phyloP scores from a whole-genome alignment of 2,113 vertebrate genomes.

The Phoenicopterus ruber region DNA sequence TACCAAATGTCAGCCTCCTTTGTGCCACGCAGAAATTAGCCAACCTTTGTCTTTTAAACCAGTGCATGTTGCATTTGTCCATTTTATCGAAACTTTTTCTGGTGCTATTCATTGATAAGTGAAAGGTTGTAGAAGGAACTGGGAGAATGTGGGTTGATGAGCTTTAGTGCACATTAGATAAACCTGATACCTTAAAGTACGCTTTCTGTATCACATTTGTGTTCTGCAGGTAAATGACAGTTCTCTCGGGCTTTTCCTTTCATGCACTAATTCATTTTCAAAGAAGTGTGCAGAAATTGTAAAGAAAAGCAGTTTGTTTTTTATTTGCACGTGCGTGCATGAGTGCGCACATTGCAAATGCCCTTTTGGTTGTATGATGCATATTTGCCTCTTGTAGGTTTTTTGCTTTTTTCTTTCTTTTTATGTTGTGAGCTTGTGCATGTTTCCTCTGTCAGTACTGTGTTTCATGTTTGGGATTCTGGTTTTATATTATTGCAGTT shows the following conservation, averaged over 20 bases:
- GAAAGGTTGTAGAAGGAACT: not conserved
- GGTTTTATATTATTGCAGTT: not conserved
- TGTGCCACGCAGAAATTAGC: not conserved
- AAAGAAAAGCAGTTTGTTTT: not conserved
- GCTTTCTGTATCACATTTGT: not conserved
- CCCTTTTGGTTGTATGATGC: not conserved
- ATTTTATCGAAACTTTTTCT: not conserved
- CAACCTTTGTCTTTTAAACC: not conserved
- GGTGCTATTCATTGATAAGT: not conserved
- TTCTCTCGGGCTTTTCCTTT: not conserved
- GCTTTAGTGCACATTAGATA: not conserved
- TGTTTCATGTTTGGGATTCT: not conserved
- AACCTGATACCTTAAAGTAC: too few species aligned
- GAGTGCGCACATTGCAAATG: not conserved
- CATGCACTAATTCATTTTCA: not conserved
- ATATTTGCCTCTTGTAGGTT: not conserved
- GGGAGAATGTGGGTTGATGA: not conserved
- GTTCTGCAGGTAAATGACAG: not conserved
- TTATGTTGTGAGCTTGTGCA: not conserved
- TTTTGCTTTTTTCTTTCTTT: not conserved
- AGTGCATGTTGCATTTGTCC: fast-evolving
- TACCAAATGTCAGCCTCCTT: not conserved
- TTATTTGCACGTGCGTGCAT: not conserved
- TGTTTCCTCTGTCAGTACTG: not conserved
- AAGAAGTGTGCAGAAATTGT: not conserved